phyloP scores from a whole-genome alignment of 2,113 vertebrate genomes.

The Opisthocomus hoazin region DNA sequence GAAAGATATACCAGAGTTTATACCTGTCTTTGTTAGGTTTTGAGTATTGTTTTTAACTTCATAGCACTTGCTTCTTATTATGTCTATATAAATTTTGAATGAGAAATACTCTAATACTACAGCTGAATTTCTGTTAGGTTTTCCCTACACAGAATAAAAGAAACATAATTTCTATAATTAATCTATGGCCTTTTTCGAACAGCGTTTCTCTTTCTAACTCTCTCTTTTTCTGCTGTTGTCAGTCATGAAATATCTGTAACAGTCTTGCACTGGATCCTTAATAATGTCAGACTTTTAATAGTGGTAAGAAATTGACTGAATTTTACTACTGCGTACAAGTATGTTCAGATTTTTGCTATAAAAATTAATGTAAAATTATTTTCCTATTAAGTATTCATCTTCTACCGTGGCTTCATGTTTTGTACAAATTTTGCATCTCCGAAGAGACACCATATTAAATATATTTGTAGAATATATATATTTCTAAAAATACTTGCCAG shows the following conservation, averaged over 20 bases:
- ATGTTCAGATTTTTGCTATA: not conserved
- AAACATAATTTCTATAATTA: not conserved
- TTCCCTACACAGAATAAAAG: not conserved
- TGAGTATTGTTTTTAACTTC: not conserved
- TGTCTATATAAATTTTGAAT: not conserved
- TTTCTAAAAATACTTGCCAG: not conserved
- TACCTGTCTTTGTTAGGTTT: not conserved
- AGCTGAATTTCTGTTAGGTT: not conserved
- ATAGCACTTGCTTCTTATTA: not conserved
- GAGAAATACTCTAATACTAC: not conserved
- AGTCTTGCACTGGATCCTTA: slow-evolving; percentile 7
- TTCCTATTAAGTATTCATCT: not conserved
- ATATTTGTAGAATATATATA: not conserved
- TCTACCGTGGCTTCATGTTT: not conserved
- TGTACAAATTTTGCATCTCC: not conserved
- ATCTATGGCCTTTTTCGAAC: not conserved
- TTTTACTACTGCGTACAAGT: not conserved
- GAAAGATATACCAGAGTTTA: not conserved
- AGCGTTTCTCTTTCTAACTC: not conserved
- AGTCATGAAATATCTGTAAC: not conserved
- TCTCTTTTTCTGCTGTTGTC: slow-evolving; percentile 9
- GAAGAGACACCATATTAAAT: not conserved
- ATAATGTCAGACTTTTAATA: slow-evolving; percentile 8
- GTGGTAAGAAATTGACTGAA: slow-evolving; percentile 13
- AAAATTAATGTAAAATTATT: not conserved